Evolutionary conservation across 2,888 invertebrate genomes (phyloP).

Genomic region (Agrochola circellaris): DNA sequence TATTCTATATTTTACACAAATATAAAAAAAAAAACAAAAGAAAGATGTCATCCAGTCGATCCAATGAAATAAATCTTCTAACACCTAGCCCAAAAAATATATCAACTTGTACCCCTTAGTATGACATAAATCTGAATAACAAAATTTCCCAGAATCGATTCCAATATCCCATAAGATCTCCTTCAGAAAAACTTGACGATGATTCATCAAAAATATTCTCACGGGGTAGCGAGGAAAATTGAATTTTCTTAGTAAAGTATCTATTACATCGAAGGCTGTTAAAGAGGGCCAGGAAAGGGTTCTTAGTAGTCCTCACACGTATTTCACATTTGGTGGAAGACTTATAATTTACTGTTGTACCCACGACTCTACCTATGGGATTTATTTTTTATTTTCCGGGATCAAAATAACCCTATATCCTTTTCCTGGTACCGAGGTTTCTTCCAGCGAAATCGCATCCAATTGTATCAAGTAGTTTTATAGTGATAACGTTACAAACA

Average conservation of each 20-base stretch:
- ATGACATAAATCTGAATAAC: slow-evolving; percentile 10
- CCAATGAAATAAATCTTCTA: background rate
- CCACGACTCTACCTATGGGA: no score
- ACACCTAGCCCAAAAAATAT: background rate
- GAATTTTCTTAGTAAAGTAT: slow-evolving; percentile 58
- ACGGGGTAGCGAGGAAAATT: slow-evolving; percentile 49
- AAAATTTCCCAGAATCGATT: slow-evolving; percentile 38
- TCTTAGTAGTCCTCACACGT: slow-evolving; percentile 44
- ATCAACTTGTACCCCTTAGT: background rate
- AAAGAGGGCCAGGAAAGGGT: slow-evolving; percentile 21
- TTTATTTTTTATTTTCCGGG: slow-evolving; percentile 5
- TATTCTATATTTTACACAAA: background rate
- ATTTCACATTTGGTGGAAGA: slow-evolving; percentile 24
- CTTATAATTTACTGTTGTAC: slow-evolving; percentile 29
- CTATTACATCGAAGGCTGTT: slow-evolving; percentile 36
- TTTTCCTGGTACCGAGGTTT: background rate
- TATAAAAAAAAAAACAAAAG: background rate
- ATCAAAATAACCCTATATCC: background rate
- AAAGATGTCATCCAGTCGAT: background rate
- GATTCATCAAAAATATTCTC: slow-evolving; percentile 63
- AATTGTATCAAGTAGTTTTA: background rate
- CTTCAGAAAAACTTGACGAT: slow-evolving; percentile 35
- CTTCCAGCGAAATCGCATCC: background rate
- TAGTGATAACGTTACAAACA: background rate
- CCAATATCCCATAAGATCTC: slow-evolving; percentile 28